Evolutionary conservation across 53 echinoderm and acorn worm species (phyloP), one percentile per base, ranked within the genome.

Genomic region (Holothuria leucospilota): DNA sequence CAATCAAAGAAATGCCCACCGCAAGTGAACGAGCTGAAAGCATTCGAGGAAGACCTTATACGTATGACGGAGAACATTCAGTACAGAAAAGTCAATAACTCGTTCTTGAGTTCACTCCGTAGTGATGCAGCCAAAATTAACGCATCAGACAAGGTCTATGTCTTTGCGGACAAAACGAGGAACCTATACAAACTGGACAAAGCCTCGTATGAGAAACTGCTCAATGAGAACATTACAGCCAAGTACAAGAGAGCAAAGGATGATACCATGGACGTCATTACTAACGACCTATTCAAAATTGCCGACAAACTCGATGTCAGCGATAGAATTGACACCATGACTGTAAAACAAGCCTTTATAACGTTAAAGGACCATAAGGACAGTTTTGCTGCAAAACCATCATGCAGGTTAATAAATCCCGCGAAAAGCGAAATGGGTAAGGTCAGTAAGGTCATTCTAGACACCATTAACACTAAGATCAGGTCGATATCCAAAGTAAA

Each of bases 381-480:
- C 20, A 78, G 61, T 52, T 88, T 88, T 34, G 64, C n/a, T 23
- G 74, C 82, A 64, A 84, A 42, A 20, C 84, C 49, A 0, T 38
- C 89, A 4, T 89, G 84, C 13, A 74, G 77, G 39, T 66, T 89
- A 7, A 63, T 75, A 24, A 73, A 89, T 69, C 85, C 85, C 10
- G 78, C 78, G 11, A 85, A 89, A 77, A 77, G 77, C 23, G 89
- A 90, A 90, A 87, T 74, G 46, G 87, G 87, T 5, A 53, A 62
- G 16, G 59, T 91, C 39, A 75, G 87, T 84, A 91, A 91, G 53
- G 5, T 20, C 20, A 75, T 75, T 4, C 75, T 91, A 2, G 83
- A 91, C 34, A 60, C 41, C 2, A 91, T 91, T n/a, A 82, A 72
- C 87, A 87, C 27, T 18, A 29, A 34, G 0, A 82, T 87, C 2